These are phyloP conservation scores for Junco hyemalis DNA, from an alignment of 2,113 vertebrate genomes.

Conservation along the genomic window DNA sequence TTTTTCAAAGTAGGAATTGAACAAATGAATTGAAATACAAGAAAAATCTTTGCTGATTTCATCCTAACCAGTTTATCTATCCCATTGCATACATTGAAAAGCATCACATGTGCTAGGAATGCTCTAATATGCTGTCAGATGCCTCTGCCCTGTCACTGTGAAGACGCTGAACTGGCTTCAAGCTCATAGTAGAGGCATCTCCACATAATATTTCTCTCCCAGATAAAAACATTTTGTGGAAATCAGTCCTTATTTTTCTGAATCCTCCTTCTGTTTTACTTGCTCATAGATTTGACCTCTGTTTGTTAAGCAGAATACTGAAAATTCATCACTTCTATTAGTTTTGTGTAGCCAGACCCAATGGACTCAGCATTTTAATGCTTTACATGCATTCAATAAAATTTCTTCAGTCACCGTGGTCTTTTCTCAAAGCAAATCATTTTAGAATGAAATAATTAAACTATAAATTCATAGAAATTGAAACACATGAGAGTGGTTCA, in stretches of 20 bases:
- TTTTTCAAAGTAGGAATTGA: neutral
- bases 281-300: fast-evolving
- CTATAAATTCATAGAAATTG: neutral
- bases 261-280: neutral
- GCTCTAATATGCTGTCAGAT: neutral
- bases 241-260: neutral
- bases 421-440: neutral
- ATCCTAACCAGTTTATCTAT: neutral
- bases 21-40: neutral
- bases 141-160: neutral
- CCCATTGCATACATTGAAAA: neutral
- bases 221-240: neutral
- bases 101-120: neutral
- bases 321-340: neutral
- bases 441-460: neutral
- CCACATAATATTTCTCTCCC: neutral
- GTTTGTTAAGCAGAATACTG: neutral
- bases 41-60: neutral
- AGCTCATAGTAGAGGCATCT: fast-evolving
- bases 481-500: neutral
- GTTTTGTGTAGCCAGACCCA: neutral
- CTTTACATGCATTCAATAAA: neutral
- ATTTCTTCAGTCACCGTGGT: neutral
- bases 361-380: neutral
- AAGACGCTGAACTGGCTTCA: neutral